These are phyloP conservation scores for Tangara arthus DNA, from an alignment of 2,797 vertebrate species.

Conservation along the genomic window DNA sequence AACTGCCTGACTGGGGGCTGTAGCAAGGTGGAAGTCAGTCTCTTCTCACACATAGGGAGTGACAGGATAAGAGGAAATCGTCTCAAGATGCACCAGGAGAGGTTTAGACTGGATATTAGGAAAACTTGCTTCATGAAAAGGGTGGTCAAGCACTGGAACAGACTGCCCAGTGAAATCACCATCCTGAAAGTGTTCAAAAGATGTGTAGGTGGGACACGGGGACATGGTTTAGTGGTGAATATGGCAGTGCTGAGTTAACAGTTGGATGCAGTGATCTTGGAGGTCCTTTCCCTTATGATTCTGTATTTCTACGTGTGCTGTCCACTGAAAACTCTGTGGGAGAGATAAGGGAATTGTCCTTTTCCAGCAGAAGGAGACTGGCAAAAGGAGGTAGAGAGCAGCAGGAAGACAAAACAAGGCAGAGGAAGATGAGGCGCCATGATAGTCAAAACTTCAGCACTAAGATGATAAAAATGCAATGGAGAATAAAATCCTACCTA, in stretches of 20 bases:
- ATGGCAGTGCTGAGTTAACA: background rate
- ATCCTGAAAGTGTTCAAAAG: background rate
- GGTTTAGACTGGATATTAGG: background rate
- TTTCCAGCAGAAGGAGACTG: background rate
- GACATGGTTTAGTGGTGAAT: background rate
- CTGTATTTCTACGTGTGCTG: background rate
- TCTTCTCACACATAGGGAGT: background rate
- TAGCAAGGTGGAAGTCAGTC: too few species aligned
- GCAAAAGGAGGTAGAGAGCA: background rate
- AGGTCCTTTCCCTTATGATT: background rate
- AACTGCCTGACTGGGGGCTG: background rate
- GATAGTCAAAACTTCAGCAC: background rate
- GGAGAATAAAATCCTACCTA: background rate
- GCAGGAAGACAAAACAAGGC: background rate
- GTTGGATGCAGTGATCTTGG: background rate
- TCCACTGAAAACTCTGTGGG: background rate
- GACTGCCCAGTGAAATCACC: background rate
- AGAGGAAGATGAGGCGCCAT: background rate
- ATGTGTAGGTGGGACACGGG: too few species aligned
- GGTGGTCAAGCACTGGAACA: background rate
- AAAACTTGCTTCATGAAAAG: background rate
- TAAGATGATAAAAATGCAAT: fast-evolving
- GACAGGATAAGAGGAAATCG: background rate
- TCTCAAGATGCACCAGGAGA: background rate
- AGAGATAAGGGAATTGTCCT: background rate